Percentiles rank a stretch among this genome's conserved stretches.
phyloP scores from a whole-genome alignment of 2,888 invertebrate genomes.

The Rugalucina vietnamica region DNA sequence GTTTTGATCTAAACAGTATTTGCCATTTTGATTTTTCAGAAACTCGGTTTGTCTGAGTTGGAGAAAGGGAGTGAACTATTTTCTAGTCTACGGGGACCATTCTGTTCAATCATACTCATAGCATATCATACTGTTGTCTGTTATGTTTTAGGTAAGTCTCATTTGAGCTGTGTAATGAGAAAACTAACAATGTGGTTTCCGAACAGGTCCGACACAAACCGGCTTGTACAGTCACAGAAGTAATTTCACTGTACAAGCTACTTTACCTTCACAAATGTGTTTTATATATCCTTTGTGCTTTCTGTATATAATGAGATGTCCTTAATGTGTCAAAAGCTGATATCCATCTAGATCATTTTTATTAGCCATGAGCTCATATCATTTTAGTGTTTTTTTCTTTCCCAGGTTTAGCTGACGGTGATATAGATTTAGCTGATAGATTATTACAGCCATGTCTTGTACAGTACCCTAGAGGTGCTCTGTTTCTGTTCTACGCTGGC shows the following conservation, averaged over 20 bases:
- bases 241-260: no score
- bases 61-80: constrained; percentile 89
- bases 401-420: constrained; percentile 88
- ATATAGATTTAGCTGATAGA: constrained; percentile 90
- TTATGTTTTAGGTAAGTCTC: constrained; percentile 90
- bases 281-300: no score
- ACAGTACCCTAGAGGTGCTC: constrained; percentile 92
- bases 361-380: no score
- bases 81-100: constrained; percentile 91
- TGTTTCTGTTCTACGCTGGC: constrained; percentile 96
- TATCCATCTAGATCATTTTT: no score
- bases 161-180: no score
- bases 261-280: no score
- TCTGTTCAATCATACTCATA: constrained; percentile 93
- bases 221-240: no score
- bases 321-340: no score
- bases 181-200: no score
- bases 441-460: constrained; percentile 87
- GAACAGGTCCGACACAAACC: no score
- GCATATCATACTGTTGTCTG: constrained; percentile 94
- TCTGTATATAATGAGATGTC: no score
- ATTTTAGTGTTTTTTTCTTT: constrained; percentile 6
- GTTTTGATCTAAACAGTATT: no score
- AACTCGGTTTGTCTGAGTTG: constrained; percentile 90
- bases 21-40: constrained; percentile 85